Conservation (phyloP, 2,113 vertebrate genomes). For the Prionailurus viverrinus region DNA sequence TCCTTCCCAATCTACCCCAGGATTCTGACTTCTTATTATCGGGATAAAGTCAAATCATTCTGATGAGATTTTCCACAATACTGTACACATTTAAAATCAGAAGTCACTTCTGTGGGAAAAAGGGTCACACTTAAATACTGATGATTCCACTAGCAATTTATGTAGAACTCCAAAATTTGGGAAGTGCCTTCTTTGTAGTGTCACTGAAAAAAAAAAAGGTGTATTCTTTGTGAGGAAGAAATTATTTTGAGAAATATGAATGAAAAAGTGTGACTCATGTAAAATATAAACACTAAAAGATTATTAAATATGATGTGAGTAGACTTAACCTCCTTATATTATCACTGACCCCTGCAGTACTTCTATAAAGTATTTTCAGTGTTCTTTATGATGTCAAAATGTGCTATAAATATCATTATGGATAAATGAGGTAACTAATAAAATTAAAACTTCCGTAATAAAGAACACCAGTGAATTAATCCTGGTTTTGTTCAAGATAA, state of each 20-base stretch:
- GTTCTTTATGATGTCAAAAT: slow-evolving; percentile 2
- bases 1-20: not conserved
- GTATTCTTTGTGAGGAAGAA: not conserved
- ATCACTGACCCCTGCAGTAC: not conserved
- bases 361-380: not conserved
- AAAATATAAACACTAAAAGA: not conserved
- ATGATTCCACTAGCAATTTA: not conserved
- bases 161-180: not conserved
- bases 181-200: not conserved
- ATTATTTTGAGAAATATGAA: slow-evolving; percentile 52
- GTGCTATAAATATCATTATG: not conserved
- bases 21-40: not conserved
- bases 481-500: not conserved
- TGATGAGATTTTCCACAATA: not conserved
- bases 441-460: slow-evolving; percentile 23
- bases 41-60: not conserved
- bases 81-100: not conserved
- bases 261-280: not conserved
- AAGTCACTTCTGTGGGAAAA: not conserved
- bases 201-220: not conserved
- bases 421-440: not conserved
- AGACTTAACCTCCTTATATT: not conserved
- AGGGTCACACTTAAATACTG: not conserved
- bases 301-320: not conserved
- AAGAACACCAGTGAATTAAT: not conserved